A percentile compares a stretch with the other conserved stretches of the same genome.
These are phyloP conservation scores for Bombus haemorrhoidalis DNA, from an alignment of 1,140 invertebrate species.

Conservation along the genomic window DNA sequence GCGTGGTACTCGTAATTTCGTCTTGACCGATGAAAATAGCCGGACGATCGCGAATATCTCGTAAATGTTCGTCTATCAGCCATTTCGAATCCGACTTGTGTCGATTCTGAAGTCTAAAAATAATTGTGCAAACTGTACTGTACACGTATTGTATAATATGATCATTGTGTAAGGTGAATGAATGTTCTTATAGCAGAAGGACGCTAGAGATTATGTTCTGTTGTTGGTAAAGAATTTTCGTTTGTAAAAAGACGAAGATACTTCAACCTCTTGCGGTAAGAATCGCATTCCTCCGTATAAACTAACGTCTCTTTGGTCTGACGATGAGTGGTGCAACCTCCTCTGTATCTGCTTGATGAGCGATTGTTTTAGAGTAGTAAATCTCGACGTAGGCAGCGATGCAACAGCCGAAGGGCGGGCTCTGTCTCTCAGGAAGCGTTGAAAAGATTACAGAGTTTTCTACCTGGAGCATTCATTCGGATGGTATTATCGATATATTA, in stretches of 20 bases:
- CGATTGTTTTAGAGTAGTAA: constrained; percentile 39
- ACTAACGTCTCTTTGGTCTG: background rate
- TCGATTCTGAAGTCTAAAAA: background rate
- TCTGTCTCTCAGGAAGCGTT: constrained; percentile 11
- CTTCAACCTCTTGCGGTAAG: background rate
- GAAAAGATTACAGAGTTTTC: background rate
- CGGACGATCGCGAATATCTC: background rate
- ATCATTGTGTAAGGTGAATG: too few species aligned
- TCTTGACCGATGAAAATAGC: constrained; percentile 10
- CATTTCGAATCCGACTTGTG: background rate
- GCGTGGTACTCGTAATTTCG: constrained; percentile 27
- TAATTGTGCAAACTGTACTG: constrained; percentile 1
- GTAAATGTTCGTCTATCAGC: background rate
- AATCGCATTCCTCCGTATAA: background rate
- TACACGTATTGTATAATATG: too few species aligned
- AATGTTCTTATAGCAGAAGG: background rate
- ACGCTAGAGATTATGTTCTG: background rate
- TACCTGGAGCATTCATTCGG: background rate
- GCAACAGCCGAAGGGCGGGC: constrained; percentile 43
- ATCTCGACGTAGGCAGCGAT: constrained; percentile 30
- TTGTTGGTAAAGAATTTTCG: background rate
- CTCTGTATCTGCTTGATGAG: constrained; percentile 36
- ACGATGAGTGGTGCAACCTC: constrained; percentile 19
- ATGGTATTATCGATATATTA: constrained; percentile 9
- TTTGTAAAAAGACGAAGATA: background rate